These are phyloP conservation scores for Olivierus martensii DNA, from an alignment of 1,140 invertebrate species.

Conservation along the genomic window DNA sequence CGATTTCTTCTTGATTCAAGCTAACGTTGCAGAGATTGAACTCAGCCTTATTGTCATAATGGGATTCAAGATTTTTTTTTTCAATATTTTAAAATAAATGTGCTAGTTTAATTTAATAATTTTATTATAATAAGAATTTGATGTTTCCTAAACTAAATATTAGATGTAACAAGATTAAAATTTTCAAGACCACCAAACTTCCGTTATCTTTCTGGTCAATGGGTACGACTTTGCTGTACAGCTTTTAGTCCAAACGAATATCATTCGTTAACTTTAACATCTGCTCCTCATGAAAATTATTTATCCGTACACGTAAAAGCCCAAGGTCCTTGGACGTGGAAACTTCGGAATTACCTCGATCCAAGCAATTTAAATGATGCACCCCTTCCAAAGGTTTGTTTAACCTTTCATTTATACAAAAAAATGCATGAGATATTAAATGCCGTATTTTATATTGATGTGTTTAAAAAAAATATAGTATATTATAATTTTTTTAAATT, in stretches of 20 bases:
- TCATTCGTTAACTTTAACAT: conserved; percentile 96
- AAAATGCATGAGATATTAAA: too few relatives aligned
- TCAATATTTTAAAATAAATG: too few relatives aligned
- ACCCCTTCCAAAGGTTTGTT: conserved; percentile 51
- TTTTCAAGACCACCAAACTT: conserved; percentile 76
- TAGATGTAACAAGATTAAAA: conserved; percentile 43
- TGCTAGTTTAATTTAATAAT: too few relatives aligned
- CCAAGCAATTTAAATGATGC: conserved; percentile 82
- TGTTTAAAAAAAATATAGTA: background rate
- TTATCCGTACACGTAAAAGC: conserved; percentile 96
- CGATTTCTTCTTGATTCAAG: too few relatives aligned
- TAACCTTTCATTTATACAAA: too few relatives aligned
- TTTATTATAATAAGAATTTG: too few relatives aligned
- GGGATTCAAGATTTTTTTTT: too few relatives aligned
- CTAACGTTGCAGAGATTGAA: too few relatives aligned
- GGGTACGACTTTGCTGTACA: conserved; percentile 84
- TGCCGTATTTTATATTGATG: too few relatives aligned
- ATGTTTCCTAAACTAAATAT: conserved; percentile 14
- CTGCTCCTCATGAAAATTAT: conserved; percentile 94
- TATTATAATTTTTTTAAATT: background rate
- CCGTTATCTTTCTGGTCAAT: conserved; percentile 81
- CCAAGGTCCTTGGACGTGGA: conserved; percentile 99
- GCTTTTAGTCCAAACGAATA: conserved; percentile 84
- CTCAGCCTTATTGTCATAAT: too few relatives aligned
- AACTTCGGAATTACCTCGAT: conserved; percentile 91